phyloP scores from a whole-genome alignment of 1,140 invertebrate genomes.

The Teleogryllus occipitalis region DNA sequence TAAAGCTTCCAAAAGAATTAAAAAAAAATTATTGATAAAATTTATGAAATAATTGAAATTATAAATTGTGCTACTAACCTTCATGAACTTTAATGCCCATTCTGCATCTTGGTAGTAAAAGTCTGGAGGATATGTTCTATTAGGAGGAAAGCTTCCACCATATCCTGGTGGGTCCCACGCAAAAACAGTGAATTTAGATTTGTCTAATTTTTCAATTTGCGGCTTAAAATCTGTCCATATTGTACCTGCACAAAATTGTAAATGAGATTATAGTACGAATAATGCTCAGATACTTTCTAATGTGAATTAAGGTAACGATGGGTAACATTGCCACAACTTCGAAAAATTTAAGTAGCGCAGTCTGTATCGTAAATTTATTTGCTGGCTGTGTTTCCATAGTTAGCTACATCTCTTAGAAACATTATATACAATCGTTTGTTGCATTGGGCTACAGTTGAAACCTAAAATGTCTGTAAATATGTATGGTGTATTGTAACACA shows the following conservation, averaged over 20 bases:
- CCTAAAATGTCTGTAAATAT: no score
- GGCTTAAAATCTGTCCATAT: constrained; percentile 75
- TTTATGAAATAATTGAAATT: constrained; percentile 4
- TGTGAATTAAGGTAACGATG: not conserved
- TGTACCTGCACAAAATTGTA: constrained; percentile 37
- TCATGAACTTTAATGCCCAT: constrained; percentile 60
- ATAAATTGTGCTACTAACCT: constrained; percentile 38
- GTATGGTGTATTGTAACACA: no score
- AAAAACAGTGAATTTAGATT: constrained; percentile 63
- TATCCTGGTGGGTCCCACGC: constrained; percentile 85
- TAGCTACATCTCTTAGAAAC: no score
- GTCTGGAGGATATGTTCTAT: constrained; percentile 55
- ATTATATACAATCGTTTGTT: no score
- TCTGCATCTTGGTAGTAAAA: constrained; percentile 71
- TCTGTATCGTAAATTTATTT: no score
- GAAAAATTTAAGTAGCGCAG: no score
- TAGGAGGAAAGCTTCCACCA: constrained; percentile 71
- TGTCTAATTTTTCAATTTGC: constrained; percentile 61
- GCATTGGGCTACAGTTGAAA: no score
- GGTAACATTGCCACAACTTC: no score
- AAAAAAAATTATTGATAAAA: not conserved
- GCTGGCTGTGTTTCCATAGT: no score
- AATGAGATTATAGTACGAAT: not conserved
- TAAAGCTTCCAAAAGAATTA: no score
- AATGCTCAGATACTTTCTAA: not conserved